phyloP scores from a whole-genome alignment of 2,797 vertebrate genomes.

The Protosalanx chinensis region DNA sequence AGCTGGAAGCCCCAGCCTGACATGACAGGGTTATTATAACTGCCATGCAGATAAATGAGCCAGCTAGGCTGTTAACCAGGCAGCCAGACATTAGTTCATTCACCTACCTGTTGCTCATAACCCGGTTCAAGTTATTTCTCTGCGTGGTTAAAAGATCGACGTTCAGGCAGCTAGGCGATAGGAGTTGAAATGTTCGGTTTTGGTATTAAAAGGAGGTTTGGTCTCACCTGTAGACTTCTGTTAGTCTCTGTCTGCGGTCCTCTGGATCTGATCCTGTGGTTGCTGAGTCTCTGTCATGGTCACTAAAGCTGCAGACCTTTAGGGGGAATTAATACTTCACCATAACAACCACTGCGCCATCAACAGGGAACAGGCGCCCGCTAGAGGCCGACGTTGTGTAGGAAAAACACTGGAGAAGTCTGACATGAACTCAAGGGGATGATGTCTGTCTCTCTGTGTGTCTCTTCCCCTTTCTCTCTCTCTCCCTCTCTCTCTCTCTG shows the following conservation, averaged over 20 bases:
- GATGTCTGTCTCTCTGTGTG: no score
- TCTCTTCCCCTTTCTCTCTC: no score
- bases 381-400: slow-evolving; percentile 57
- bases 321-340: slow-evolving; percentile 67
- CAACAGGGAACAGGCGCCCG: slow-evolving; percentile 5
- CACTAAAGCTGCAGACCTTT: slow-evolving; percentile 34
- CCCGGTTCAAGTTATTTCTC: not conserved
- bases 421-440: no score
- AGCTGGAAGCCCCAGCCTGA: not conserved
- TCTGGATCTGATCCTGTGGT: slow-evolving; percentile 54
- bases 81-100: not conserved
- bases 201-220: not conserved
- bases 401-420: not conserved
- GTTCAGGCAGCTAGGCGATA: not conserved
- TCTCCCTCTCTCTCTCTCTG: no score
- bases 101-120: no score
- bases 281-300: not conserved
- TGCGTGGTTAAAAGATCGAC: not conserved
- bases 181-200: not conserved
- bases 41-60: not conserved
- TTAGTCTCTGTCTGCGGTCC: slow-evolving; percentile 9
- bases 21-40: not conserved
- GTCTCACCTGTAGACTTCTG: slow-evolving; percentile 47
- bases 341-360: slow-evolving; percentile 67
- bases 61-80: not conserved